Conservation (phyloP, 2,888 invertebrate species). For the Heterodera filipjevi region DNA sequence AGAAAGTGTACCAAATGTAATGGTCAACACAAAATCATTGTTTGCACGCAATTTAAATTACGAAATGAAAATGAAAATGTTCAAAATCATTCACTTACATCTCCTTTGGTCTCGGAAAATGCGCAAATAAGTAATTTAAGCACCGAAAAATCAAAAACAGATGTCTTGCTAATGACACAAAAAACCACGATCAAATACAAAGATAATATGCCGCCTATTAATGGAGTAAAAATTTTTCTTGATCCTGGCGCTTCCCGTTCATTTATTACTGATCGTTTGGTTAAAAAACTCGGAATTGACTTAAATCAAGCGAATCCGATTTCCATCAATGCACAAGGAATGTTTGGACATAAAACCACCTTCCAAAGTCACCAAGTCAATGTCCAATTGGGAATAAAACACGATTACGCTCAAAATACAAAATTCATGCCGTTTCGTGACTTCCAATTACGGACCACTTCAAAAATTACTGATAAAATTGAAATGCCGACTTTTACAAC, state of each 20-base stretch:
- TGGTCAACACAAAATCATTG: not conserved
- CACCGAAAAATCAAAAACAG: no score
- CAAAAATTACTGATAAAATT: conserved; percentile 3
- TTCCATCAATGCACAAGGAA: not conserved
- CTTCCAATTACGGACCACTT: not conserved
- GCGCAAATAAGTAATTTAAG: no score
- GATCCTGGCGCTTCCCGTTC: not conserved
- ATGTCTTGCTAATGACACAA: not conserved
- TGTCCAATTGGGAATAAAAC: not conserved
- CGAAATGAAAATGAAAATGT: not conserved
- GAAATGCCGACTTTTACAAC: not conserved
- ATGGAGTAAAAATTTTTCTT: not conserved
- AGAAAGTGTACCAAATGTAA: not conserved
- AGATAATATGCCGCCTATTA: not conserved
- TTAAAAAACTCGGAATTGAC: no score
- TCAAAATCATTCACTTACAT: not conserved
- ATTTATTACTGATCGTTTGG: not conserved
- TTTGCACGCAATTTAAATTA: not conserved
- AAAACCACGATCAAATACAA: not conserved
- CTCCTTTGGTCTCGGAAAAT: not conserved
- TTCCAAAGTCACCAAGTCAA: not conserved
- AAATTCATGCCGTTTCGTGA: not conserved
- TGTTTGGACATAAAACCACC: not conserved
- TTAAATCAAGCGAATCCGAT: no score
- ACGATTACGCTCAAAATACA: no score